A percentile compares a stretch with the other conserved stretches of the same genome.
These are phyloP conservation scores for Xenopus borealis DNA, from an alignment of 2,113 vertebrate genomes.

Conservation along the genomic window DNA sequence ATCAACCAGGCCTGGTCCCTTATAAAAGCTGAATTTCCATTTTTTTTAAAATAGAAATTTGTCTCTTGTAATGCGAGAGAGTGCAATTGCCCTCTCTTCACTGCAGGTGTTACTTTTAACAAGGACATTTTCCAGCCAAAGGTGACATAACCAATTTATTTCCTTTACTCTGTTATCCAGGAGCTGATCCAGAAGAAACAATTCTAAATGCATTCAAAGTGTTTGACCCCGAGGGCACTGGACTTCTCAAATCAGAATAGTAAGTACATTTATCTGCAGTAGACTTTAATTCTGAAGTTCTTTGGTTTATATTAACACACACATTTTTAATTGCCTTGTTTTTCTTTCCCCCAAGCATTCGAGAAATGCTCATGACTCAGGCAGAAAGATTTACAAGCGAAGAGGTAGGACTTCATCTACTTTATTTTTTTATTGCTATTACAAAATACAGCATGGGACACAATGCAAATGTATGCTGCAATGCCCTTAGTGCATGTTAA, in stretches of 20 bases:
- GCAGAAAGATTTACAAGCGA: conserved; percentile 87
- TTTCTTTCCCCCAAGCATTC: conserved; percentile 66
- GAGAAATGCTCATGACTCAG: conserved; percentile 90
- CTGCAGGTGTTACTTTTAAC: no score
- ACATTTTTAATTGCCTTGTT: conserved; percentile 24
- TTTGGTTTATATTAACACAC: fast-evolving
- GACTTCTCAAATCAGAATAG: conserved; percentile 79
- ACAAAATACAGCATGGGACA: no score
- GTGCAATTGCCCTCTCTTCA: no score
- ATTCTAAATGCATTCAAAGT: conserved; percentile 92
- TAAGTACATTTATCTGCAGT: conserved; percentile 59
- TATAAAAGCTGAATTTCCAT: no score
- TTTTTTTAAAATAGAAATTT: no score
- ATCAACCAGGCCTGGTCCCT: no score
- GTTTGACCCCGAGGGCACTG: conserved; percentile 86
- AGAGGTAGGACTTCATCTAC: conserved; percentile 70
- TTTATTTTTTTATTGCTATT: neutral
- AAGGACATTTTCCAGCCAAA: no score
- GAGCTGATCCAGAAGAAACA: conserved; percentile 85
- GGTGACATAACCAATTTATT: neutral
- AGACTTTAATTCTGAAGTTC: fast-evolving
- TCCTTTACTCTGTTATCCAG: conserved; percentile 50
- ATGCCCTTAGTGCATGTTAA: no score
- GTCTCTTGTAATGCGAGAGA: no score
- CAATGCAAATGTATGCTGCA: no score